Conservation (phyloP, 2,797 vertebrate species). For the Argya squamiceps region DNA sequence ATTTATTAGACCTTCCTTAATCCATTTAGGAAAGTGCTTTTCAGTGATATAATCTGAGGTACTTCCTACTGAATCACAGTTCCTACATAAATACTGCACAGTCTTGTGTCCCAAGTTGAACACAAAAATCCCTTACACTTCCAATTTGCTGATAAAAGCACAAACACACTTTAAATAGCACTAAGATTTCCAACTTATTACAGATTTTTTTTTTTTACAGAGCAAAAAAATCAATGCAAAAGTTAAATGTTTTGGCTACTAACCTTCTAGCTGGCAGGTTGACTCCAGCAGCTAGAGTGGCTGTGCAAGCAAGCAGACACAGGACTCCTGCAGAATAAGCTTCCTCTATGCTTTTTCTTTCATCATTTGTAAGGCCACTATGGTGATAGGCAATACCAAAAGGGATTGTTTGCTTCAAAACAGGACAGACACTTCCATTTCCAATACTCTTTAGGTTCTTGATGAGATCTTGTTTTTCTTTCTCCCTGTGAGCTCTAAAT, state of each 20-base stretch:
- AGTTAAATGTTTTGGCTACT: background rate
- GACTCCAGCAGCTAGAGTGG: constrained; percentile 93
- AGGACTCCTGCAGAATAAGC: constrained; percentile 88
- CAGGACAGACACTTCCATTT: constrained; percentile 85
- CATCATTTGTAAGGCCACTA: constrained; percentile 90
- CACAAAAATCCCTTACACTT: background rate
- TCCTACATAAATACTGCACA: background rate
- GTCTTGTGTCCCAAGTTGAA: background rate
- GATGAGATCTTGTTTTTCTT: constrained; percentile 84
- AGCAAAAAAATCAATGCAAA: background rate
- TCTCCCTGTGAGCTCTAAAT: constrained; percentile 77
- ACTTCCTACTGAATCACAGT: background rate
- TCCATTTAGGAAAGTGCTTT: background rate
- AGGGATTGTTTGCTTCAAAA: constrained; percentile 85
- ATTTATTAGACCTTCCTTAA: background rate
- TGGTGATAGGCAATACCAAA: constrained; percentile 94
- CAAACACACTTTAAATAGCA: background rate
- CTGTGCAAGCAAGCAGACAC: constrained; percentile 93
- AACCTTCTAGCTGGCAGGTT: constrained; percentile 96
- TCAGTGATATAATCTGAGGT: background rate
- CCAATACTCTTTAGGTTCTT: constrained; percentile 79
- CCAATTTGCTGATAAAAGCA: background rate
- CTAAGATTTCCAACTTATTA: background rate
- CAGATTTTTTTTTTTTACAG: background rate
- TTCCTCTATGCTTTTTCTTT: constrained; percentile 90